Conservation (phyloP, 2,888 invertebrate species). For the Drosophila eohydei region DNA sequence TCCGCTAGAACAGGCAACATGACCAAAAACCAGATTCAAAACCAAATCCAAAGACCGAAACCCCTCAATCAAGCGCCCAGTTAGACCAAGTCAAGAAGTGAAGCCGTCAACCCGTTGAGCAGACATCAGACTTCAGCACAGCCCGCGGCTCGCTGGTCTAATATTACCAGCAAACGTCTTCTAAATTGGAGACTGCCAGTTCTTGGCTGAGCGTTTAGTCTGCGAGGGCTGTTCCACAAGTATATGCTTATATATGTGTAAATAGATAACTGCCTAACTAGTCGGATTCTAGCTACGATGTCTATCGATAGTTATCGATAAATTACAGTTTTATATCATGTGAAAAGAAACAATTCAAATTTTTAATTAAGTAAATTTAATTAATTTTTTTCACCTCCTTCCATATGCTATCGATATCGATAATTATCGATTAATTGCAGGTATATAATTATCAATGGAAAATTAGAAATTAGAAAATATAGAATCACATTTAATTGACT, state of each 20-base stretch:
- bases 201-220: conserved; percentile 2
- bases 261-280: not conserved
- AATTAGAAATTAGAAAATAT: no score
- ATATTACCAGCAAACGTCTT: conserved; percentile 56
- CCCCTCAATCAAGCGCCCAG: conserved; percentile 54
- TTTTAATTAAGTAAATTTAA: no score
- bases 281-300: no score
- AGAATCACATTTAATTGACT: not conserved
- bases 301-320: no score
- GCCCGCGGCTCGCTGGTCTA: conserved; percentile 49
- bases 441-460: not conserved
- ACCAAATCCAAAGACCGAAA: conserved; percentile 10
- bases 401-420: not conserved
- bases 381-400: no score
- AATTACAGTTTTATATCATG: no score
- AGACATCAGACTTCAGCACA: conserved; percentile 27
- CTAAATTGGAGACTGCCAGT: conserved; percentile 40
- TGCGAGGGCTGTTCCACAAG: conserved; percentile 37
- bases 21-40: conserved; percentile 4
- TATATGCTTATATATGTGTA: not conserved
- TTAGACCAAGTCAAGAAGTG: conserved; percentile 40
- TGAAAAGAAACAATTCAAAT: no score
- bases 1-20: conserved; percentile 1
- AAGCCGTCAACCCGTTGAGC: conserved; percentile 49
- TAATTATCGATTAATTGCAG: not conserved